Base-by-base conservation (phyloP, 2,797 vertebrate species). In the Aeoliscus strigatus region DNA sequence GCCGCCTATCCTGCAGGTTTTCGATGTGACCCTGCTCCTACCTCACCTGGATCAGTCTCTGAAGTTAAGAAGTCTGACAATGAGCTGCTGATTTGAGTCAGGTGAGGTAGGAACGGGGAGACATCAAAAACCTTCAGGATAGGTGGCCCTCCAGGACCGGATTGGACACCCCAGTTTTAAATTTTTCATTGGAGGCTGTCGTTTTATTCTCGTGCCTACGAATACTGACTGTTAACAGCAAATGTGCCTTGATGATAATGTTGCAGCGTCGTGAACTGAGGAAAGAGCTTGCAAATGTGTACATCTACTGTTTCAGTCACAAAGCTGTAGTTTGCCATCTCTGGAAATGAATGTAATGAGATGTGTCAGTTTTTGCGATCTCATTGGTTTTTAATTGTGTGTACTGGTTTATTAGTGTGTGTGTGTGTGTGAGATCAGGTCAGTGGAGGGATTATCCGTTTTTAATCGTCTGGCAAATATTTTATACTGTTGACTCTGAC, bases 171-270 rank as follows among this genome's bases (percentile, higher is more conserved):
- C n/a, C n/a, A n/a, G n/a, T 0, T 30, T 25, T 27, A 11, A 26
- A 10, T 14, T 28, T 15, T 54, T 28, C 11, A 54, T 15, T 6
- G n/a, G 23, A 18, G 30, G 30, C 8, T 34, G 21, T 40, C 0
- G 1, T 32, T 23, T 39, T 27, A 6, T 44, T 18, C 3, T 14
- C 10, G 53, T 69, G 68, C 68, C 72, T 71, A 47, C 27, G 38
- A 29, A n/a, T 8, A 4, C n/a, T 2, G 23, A 60, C 49, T 40
- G 31, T 47, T 52, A 30, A 31, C 51, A 27, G 4, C 26, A 13
- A 14, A 15, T 10, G 64, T 72, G 73, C 71, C 75, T 72, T 59
- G 7, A 9, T 23, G 18, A 25, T 10, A 2, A 0, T 33, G 26
- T 64, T 49, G 31, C 4, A 35, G 27, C n/a, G n/a, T n/a, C n/a